Conservation (phyloP, 2,113 vertebrate species). For the Passer montanus region DNA sequence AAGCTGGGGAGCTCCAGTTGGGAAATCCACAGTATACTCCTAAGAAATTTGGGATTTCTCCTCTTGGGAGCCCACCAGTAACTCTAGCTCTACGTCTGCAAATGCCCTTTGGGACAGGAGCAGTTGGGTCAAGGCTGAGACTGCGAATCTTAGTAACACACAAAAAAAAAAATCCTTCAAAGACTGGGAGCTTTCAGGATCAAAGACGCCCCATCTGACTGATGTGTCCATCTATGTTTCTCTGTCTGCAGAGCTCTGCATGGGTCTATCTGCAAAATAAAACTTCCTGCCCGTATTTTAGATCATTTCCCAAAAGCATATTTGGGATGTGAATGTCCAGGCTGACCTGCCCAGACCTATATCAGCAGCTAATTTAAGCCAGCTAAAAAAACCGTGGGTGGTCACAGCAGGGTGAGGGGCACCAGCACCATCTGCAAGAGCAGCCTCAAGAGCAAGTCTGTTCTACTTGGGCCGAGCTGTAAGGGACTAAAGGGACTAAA, state of each 20-base stretch:
- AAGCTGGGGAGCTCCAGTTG: background rate
- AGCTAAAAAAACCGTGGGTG: background rate
- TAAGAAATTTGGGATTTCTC: conserved; percentile 5
- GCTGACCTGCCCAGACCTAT: background rate
- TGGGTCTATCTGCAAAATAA: conserved; percentile 19
- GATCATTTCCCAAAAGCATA: background rate
- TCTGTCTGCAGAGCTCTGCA: background rate
- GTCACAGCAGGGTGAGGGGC: background rate
- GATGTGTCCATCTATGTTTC: background rate
- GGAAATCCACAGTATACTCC: background rate
- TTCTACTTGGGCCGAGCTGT: background rate
- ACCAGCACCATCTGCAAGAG: background rate
- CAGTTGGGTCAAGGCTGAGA: conserved; percentile 7
- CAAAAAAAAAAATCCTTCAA: conserved; percentile 8
- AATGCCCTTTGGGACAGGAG: conserved; percentile 4
- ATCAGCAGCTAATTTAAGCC: background rate
- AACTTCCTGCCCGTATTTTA: background rate
- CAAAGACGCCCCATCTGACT: background rate
- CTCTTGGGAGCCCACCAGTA: background rate
- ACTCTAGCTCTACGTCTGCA: background rate
- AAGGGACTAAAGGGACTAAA: background rate
- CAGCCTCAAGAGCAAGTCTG: background rate
- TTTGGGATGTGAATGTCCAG: background rate
- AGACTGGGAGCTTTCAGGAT: conserved; percentile 1
- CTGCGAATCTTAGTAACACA: background rate